Percentiles rank a stretch among this genome's conserved stretches.
Conservation (phyloP, 2,113 vertebrate genomes). For the Leptobrachium leishanense region DNA sequence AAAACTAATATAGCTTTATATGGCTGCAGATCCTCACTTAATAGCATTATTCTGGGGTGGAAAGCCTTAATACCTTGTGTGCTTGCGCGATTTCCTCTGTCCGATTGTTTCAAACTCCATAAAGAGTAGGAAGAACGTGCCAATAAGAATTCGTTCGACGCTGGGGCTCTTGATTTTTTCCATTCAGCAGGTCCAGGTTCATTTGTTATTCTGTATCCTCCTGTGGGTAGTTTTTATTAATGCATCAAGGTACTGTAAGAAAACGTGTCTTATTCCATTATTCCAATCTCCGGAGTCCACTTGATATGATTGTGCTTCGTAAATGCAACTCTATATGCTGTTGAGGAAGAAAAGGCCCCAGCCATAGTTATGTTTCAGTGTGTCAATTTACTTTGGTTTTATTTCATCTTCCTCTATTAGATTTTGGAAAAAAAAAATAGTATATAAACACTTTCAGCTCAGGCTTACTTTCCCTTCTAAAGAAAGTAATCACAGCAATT, state of each 20-base stretch:
- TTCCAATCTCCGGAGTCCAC: slow-evolving; percentile 11
- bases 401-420: no score
- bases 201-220: not conserved
- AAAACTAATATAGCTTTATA: slow-evolving; percentile 19
- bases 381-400: no score
- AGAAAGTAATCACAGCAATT: no score
- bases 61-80: not conserved
- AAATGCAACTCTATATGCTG: not conserved
- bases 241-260: not conserved
- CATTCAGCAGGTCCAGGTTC: not conserved
- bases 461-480: no score
- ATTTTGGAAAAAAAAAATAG: no score
- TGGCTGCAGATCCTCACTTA: not conserved
- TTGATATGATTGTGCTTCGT: slow-evolving; percentile 2
- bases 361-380: no score
- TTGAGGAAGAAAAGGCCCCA: no score
- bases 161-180: not conserved
- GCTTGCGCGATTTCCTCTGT: not conserved
- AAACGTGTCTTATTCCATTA: not conserved
- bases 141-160: no score
- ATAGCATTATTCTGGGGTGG: slow-evolving; percentile 7
- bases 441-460: no score
- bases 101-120: not conserved
- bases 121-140: not conserved
- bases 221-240: not conserved